These are phyloP conservation scores for Colossoma macropomum DNA, from an alignment of 2,113 vertebrate genomes.

Conservation along the genomic window DNA sequence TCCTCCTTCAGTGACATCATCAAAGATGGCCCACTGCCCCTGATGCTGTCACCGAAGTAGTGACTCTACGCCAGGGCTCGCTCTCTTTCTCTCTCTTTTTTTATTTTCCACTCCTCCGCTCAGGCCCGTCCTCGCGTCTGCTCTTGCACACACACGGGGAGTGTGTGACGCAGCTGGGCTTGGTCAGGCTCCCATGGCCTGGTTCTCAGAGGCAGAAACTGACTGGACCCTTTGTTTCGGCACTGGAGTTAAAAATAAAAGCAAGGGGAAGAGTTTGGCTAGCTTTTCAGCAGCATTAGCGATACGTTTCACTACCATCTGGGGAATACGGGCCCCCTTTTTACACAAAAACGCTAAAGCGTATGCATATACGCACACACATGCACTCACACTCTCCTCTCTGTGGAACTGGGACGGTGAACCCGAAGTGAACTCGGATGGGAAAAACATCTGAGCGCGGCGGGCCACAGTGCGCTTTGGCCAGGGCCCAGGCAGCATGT, in stretches of 20 bases:
- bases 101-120: constrained; percentile 53
- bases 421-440: constrained; percentile 53
- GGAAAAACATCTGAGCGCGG: constrained; percentile 49
- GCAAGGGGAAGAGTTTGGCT: constrained; percentile 66
- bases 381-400: constrained; percentile 38
- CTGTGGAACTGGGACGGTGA: constrained; percentile 44
- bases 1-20: constrained; percentile 55
- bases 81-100: background rate
- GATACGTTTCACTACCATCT: constrained; percentile 54
- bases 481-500: constrained; percentile 27
- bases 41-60: constrained; percentile 56
- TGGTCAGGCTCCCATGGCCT: constrained; percentile 82
- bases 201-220: constrained; percentile 77
- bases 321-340: constrained; percentile 51
- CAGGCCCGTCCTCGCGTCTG: constrained; percentile 42
- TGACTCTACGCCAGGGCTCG: constrained; percentile 42
- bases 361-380: constrained; percentile 43
- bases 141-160: constrained; percentile 58
- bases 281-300: constrained; percentile 43
- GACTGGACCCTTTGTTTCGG: constrained; percentile 82
- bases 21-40: constrained; percentile 54
- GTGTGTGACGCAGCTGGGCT: constrained; percentile 76
- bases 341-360: constrained; percentile 58
- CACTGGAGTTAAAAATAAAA: constrained; percentile 81
- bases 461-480: constrained; percentile 45